Conservation (phyloP, 2,113 vertebrate genomes). For the Raja brachyura region DNA sequence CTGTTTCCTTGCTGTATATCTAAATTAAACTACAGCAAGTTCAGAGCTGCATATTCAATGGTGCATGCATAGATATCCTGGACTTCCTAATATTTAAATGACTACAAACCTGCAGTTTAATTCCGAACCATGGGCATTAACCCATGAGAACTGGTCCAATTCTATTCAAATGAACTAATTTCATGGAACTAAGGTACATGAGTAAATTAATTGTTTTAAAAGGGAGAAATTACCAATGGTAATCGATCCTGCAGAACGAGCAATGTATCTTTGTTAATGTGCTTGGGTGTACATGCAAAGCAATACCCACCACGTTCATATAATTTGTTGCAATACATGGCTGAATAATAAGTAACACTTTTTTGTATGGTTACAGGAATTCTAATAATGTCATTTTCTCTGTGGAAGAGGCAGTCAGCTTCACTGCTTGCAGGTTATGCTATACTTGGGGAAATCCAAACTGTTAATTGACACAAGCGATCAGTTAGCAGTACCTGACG, state of each 20-base stretch:
- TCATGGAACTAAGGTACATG: not conserved
- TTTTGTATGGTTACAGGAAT: not conserved
- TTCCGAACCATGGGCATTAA: too few species aligned
- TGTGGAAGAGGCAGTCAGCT: not conserved
- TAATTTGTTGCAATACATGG: not conserved
- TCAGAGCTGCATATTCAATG: too few species aligned
- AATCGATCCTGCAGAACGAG: not conserved
- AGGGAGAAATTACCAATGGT: not conserved
- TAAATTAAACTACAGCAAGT: too few species aligned
- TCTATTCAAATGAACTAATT: too few species aligned
- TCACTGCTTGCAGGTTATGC: not conserved
- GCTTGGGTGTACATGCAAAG: too few species aligned
- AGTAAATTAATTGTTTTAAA: not conserved
- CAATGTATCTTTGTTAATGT: not conserved
- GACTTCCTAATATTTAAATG: too few species aligned
- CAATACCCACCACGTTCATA: not conserved
- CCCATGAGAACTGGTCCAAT: too few species aligned
- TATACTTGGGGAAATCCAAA: conserved; percentile 11
- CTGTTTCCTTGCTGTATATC: too few species aligned
- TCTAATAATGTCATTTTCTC: not conserved
- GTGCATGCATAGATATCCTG: too few species aligned
- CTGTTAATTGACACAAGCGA: not conserved
- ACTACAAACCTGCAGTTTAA: too few species aligned
- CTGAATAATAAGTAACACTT: not conserved
- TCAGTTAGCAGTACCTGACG: not conserved